A percentile compares a stretch with the other conserved stretches of the same genome.
Evolutionary conservation across 1,140 invertebrate genomes (phyloP).

Genomic region (Zeugodacus cucurbitae): DNA sequence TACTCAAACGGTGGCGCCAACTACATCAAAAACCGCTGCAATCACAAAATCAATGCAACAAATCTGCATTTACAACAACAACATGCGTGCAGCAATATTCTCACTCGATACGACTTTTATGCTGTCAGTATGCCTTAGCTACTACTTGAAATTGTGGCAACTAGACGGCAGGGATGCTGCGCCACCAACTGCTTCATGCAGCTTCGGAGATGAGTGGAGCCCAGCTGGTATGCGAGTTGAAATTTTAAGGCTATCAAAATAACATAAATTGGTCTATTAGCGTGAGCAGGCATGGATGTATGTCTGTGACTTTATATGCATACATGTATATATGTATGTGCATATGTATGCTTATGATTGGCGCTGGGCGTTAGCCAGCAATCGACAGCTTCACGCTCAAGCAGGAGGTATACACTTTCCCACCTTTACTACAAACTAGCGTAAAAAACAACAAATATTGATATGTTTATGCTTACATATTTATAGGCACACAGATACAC

Average conservation of each 20-base stretch:
- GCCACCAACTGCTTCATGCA: not conserved
- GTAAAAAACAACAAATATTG: not conserved
- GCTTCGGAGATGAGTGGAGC: not conserved
- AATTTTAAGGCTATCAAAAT: conserved; percentile 25
- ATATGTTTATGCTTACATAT: not conserved
- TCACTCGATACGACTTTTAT: too few relatives aligned
- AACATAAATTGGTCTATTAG: conserved; percentile 41
- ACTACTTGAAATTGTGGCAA: conserved; percentile 24
- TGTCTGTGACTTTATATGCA: not conserved
- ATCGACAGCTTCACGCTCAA: conserved; percentile 19
- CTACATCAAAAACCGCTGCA: conserved; percentile 44
- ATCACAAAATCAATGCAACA: conserved; percentile 31
- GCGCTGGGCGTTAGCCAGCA: not conserved
- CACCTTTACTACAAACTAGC: not conserved
- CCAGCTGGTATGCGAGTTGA: not conserved
- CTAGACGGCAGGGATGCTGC: not conserved
- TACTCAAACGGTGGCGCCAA: conserved; percentile 53
- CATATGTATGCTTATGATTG: not conserved
- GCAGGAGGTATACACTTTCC: conserved; percentile 1
- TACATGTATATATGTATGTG: not conserved
- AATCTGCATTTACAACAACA: not conserved
- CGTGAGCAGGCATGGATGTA: not conserved
- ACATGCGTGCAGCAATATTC: not conserved
- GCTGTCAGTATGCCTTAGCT: not conserved
- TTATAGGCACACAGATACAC: not conserved